These are phyloP conservation scores for Callyntrura guangdongensis DNA, from an alignment of 2,888 invertebrate genomes.

Conservation along the genomic window DNA sequence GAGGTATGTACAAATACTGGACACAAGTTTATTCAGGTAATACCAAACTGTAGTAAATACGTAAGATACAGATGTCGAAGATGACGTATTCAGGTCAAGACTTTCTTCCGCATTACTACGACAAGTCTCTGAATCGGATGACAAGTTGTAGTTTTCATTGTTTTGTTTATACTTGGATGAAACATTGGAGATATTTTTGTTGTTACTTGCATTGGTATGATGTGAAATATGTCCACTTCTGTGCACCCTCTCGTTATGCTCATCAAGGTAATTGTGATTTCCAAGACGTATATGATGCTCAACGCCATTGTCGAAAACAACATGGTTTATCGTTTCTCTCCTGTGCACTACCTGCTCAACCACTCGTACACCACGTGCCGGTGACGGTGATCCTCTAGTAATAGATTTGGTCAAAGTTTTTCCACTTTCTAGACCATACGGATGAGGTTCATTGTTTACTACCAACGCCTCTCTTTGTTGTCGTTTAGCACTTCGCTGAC, in stretches of 20 bases:
- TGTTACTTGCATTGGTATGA: constrained; percentile 1
- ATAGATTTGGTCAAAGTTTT: background rate
- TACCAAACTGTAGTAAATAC: background rate
- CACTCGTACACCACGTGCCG: background rate
- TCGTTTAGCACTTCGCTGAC: background rate
- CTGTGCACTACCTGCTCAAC: background rate
- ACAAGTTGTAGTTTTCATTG: background rate
- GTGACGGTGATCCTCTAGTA: background rate
- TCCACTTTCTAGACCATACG: constrained; percentile 49
- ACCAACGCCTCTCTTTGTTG: background rate
- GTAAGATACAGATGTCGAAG: background rate
- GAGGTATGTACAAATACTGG: constrained; percentile 38
- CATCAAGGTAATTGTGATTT: background rate
- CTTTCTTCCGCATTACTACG: background rate
- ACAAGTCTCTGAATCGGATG: constrained; percentile 55
- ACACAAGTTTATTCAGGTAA: constrained; percentile 6
- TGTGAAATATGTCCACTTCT: constrained; percentile 6
- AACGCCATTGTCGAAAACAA: background rate
- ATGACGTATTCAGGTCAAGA: background rate
- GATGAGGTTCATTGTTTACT: constrained; percentile 50
- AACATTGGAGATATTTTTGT: background rate
- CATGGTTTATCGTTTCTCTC: background rate
- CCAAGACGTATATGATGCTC: background rate
- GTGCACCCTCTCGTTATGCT: background rate
- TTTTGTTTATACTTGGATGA: background rate